Conservation (phyloP, 2,888 invertebrate genomes). For the Rotaria magnacalcarata region DNA sequence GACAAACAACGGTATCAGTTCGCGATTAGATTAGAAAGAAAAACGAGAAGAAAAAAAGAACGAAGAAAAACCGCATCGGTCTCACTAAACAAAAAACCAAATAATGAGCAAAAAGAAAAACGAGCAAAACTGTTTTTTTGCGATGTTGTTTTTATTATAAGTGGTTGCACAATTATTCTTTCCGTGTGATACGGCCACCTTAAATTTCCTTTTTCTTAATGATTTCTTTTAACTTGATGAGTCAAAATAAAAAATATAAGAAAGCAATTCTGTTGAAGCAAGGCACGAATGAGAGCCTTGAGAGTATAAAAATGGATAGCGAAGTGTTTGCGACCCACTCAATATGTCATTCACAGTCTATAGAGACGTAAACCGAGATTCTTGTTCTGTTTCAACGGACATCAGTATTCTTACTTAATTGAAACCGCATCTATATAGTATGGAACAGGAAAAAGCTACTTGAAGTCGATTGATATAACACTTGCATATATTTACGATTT, state of each 20-base stretch:
- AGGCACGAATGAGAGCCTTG: not conserved
- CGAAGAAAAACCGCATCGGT: not conserved
- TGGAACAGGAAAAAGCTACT: not conserved
- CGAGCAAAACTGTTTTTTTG: not conserved
- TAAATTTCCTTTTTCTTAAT: not conserved
- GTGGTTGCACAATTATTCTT: not conserved
- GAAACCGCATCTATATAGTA: not conserved
- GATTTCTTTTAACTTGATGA: not conserved
- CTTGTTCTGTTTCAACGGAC: not conserved
- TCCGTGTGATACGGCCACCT: not conserved
- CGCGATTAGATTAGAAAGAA: slow-evolving; percentile 18
- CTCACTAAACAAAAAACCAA: not conserved
- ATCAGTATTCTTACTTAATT: not conserved
- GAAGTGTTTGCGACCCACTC: slow-evolving; percentile 29
- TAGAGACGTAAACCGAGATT: not conserved
- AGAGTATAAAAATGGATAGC: slow-evolving; percentile 1
- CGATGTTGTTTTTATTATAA: not conserved
- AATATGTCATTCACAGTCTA: not conserved
- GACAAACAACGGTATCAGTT: not conserved
- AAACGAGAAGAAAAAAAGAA: not conserved
- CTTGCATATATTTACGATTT: not conserved
- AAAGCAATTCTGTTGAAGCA: not conserved
- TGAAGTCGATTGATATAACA: not conserved
- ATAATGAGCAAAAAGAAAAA: not conserved
- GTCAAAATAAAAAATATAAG: not conserved